Evolutionary conservation across 2,888 invertebrate genomes (phyloP).

Genomic region (Lucinisca nassula): DNA sequence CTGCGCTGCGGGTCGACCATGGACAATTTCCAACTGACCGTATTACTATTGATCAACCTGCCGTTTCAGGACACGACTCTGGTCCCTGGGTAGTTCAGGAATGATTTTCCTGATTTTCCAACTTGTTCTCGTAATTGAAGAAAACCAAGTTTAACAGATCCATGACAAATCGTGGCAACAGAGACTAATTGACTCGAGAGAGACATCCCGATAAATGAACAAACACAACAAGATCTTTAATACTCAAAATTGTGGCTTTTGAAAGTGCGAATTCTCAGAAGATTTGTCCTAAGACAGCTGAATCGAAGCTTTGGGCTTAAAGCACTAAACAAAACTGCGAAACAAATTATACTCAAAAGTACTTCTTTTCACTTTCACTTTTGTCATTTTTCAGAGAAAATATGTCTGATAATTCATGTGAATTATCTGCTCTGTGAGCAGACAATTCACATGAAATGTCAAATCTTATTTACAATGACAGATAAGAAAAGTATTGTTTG

Average conservation of each 20-base stretch:
- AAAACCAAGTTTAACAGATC: not conserved
- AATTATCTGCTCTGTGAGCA: no score
- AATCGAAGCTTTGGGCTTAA: no score
- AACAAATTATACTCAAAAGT: no score
- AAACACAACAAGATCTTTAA: not conserved
- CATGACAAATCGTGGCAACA: not conserved
- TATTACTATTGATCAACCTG: not conserved
- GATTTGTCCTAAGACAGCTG: not conserved
- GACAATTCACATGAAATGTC: no score
- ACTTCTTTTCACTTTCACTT: no score
- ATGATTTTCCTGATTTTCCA: not conserved
- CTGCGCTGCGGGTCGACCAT: not conserved
- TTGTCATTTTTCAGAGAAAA: no score
- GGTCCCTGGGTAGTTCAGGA: not conserved
- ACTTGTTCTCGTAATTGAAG: conserved; percentile 1
- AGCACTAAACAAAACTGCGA: no score
- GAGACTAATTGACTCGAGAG: not conserved
- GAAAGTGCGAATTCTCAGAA: not conserved
- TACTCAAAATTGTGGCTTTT: not conserved
- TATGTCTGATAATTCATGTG: no score
- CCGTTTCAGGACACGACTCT: not conserved
- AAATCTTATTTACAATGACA: no score
- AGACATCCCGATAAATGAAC: not conserved
- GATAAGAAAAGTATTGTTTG: no score
- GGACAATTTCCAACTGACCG: not conserved